A percentile compares a stretch with the other conserved stretches of the same genome.
These are phyloP conservation scores for Zaprionus inermis DNA, from an alignment of 1,140 invertebrate species.

Conservation along the genomic window DNA sequence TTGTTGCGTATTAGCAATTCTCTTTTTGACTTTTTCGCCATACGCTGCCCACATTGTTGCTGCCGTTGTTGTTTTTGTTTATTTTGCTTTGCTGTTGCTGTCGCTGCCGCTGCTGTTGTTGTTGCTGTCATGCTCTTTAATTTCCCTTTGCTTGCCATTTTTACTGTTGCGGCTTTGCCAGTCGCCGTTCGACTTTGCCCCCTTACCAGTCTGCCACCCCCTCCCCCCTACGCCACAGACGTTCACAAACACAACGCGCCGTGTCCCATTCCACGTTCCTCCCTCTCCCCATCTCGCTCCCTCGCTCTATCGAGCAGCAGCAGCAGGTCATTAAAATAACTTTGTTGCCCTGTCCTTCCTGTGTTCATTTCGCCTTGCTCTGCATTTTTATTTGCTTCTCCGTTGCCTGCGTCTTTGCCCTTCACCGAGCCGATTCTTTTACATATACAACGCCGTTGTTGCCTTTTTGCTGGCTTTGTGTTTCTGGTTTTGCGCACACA, in stretches of 20 bases:
- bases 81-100: slow-evolving; percentile 4
- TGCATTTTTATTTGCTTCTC: slow-evolving; percentile 65
- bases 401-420: slow-evolving; percentile 41
- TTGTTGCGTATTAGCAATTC: slow-evolving; percentile 51
- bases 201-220: neutral
- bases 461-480: slow-evolving; percentile 24
- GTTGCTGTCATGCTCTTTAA: slow-evolving; percentile 60
- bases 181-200: slow-evolving; percentile 49
- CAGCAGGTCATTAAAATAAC: slow-evolving; percentile 78
- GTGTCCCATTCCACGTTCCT: neutral
- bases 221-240: neutral
- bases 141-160: slow-evolving; percentile 58
- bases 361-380: slow-evolving; percentile 69
- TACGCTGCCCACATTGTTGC: slow-evolving; percentile 7
- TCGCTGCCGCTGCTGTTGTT: slow-evolving; percentile 33
- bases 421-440: slow-evolving; percentile 46
- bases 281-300: neutral
- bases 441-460: neutral
- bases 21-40: slow-evolving; percentile 53
- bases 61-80: slow-evolving; percentile 6
- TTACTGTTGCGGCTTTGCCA: slow-evolving; percentile 60
- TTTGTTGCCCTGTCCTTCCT: slow-evolving; percentile 78
- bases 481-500: slow-evolving; percentile 28
- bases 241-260: too few species aligned
- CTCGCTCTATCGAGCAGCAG: slow-evolving; percentile 8